Conservation (phyloP, 1,140 invertebrate genomes). For the Dolichoris vasculosae region DNA sequence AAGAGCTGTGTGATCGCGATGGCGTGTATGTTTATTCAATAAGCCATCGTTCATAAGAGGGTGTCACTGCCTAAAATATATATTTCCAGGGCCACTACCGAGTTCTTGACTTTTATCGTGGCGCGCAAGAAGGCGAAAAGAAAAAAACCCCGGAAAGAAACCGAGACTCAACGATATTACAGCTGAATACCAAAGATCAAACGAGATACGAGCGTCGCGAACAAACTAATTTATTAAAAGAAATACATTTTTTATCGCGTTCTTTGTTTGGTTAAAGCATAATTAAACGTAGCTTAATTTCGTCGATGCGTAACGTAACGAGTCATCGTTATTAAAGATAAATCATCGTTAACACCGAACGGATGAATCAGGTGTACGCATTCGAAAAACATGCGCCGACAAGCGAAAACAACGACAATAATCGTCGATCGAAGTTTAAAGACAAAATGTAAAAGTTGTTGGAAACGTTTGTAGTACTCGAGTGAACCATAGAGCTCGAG, state of each 20-base stretch:
- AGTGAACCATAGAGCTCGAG: neutral
- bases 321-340: too few species aligned
- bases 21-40: constrained; percentile 49
- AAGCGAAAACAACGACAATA: neutral
- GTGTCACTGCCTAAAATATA: constrained; percentile 25
- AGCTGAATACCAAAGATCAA: too few species aligned
- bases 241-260: too few species aligned
- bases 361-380: too few species aligned
- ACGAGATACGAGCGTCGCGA: too few species aligned
- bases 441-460: neutral
- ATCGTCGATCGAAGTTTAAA: neutral
- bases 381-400: neutral
- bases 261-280: too few species aligned
- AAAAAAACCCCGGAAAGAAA: neutral
- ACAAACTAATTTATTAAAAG: too few species aligned
- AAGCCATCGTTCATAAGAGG: constrained; percentile 43
- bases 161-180: too few species aligned
- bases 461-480: neutral
- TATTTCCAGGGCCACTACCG: neutral
- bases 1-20: neutral
- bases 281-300: too few species aligned
- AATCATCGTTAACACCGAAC: too few species aligned
- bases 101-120: neutral
- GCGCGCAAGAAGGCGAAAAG: neutral
- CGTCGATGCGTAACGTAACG: too few species aligned